Evolutionary conservation across 2,113 vertebrate genomes (phyloP).

Genomic region (Circaetus gallicus): DNA sequence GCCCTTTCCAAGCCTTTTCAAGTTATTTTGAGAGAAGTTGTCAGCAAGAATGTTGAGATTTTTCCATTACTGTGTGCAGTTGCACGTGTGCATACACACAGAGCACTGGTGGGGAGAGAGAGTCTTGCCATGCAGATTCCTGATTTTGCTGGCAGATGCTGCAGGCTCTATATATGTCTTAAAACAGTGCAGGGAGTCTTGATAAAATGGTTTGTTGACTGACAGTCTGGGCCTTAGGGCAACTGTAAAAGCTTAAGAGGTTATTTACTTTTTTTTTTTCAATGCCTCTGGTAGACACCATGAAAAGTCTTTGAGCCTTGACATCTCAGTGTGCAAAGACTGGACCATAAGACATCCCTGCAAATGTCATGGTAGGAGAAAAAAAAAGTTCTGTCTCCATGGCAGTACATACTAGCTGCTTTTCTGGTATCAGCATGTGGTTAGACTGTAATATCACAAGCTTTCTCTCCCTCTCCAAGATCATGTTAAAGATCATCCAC

Average conservation of each 20-base stretch:
- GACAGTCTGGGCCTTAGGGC: neutral
- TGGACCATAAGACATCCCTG: neutral
- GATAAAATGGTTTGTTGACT: neutral
- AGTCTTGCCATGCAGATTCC: neutral
- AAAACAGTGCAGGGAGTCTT: neutral
- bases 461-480: neutral
- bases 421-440: neutral
- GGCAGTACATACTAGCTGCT: neutral
- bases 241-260: neutral
- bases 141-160: neutral
- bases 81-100: neutral
- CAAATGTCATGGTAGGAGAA: neutral
- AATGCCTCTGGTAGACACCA: neutral
- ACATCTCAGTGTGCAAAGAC: neutral
- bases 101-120: neutral
- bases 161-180: neutral
- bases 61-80: neutral
- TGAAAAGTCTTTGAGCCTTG: neutral
- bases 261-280: neutral
- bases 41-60: neutral
- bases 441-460: neutral
- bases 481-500: neutral
- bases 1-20: neutral
- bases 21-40: neutral
- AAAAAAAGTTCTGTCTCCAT: neutral